These are phyloP conservation scores for Bettongia penicillata DNA, from an alignment of 2,113 vertebrate species.

Conservation along the genomic window DNA sequence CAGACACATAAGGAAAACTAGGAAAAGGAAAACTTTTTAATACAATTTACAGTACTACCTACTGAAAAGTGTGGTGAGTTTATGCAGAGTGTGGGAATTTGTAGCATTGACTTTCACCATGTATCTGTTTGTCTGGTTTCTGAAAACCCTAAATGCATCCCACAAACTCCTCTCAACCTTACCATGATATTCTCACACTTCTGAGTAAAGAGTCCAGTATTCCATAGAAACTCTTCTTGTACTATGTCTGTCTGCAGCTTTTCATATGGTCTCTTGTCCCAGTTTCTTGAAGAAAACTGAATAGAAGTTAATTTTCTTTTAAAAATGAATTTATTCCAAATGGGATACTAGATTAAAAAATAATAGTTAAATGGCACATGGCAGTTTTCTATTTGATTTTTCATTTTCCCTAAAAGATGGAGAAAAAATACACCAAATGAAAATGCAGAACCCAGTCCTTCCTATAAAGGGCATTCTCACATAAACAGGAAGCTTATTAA, in stretches of 20 bases:
- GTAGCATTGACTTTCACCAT: slow-evolving; percentile 41
- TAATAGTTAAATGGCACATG: slow-evolving; percentile 75
- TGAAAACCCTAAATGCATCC: slow-evolving; percentile 68
- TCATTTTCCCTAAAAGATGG: slow-evolving; percentile 66
- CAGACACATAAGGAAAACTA: slow-evolving; percentile 35
- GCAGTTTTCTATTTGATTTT: slow-evolving; percentile 71
- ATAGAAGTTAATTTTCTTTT: slow-evolving; percentile 75
- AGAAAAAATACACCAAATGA: slow-evolving; percentile 70
- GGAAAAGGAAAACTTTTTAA: slow-evolving; percentile 5
- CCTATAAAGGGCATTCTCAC: slow-evolving; percentile 68
- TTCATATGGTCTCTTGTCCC: slow-evolving; percentile 56
- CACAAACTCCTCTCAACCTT: slow-evolving; percentile 64
- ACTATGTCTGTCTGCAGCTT: slow-evolving; percentile 56
- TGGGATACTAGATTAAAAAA: slow-evolving; percentile 79
- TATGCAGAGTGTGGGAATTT: slow-evolving; percentile 60
- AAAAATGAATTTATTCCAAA: slow-evolving; percentile 73
- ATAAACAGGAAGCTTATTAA: slow-evolving; percentile 71
- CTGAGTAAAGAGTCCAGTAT: slow-evolving; percentile 53
- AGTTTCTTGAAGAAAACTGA: slow-evolving; percentile 74
- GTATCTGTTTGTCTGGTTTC: slow-evolving; percentile 69
- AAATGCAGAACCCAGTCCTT: slow-evolving; percentile 62
- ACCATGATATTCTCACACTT: slow-evolving; percentile 62
- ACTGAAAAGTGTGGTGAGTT: slow-evolving; percentile 52
- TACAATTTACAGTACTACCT: slow-evolving; percentile 45
- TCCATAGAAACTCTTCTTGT: slow-evolving; percentile 57